Evolutionary conservation across 2,888 invertebrate species (phyloP), one percentile per base, ranked within the genome.

Genomic region (Cephus sareptanus): DNA sequence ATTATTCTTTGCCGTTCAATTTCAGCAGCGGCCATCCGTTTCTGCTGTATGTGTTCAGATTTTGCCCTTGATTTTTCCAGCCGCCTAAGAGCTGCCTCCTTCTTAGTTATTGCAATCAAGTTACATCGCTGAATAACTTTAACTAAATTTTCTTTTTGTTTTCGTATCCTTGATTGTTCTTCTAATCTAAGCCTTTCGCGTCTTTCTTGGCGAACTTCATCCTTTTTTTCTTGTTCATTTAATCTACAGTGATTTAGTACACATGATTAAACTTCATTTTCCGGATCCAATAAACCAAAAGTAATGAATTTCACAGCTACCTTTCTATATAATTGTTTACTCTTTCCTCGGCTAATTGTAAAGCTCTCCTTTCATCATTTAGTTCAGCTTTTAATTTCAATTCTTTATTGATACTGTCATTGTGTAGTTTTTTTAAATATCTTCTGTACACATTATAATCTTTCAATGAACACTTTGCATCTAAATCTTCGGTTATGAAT

Each of bases 381-480:
- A 81, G n/a, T 35, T 79, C 75, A 4, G 79, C 75, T 34, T 69
- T 82, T 68, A 78, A 80, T 34, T 82, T 81, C 40, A 91, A 74
- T 34, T 89, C 88, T 56, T 81, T 81, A 73, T 83, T 86, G 33
- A 92, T 80, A 34, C 81, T 81, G 11, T 90, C 85, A 3, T 80
- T 85, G 73, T 89, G 85, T 70, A 91, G 56, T 56, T 85, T 86
- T 34, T 87, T 85, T 73, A 92, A 86, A 83, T 92, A 93, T 40
- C 87, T 89, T 78, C 93, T 86, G 80, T 92, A 93, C 77, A 89
- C 86, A 80, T 93, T 93, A 81, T 92, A 93, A 79, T 93, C 92
- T 30, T 86, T 87, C 37, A 92, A 83, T 0, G 90, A 90, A 80
- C 93, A 93, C 40, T 91, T 88, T 0, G 91, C 92, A 74, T 92